These are phyloP conservation scores for Lasiurus cinereus DNA, from an alignment of 2,113 vertebrate species.

Conservation along the genomic window DNA sequence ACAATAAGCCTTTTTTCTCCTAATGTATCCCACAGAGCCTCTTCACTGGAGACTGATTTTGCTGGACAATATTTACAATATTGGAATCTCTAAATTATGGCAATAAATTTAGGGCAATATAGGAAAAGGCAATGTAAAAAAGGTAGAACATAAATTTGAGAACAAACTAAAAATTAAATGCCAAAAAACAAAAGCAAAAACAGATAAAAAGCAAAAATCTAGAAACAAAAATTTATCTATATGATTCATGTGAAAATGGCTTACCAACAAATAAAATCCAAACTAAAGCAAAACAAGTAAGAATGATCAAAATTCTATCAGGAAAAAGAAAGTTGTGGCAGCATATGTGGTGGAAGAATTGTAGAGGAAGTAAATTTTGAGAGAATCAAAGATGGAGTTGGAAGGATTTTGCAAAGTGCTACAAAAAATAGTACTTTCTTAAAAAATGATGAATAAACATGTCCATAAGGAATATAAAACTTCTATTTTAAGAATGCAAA, in stretches of 20 bases:
- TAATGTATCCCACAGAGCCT: not conserved
- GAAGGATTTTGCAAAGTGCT: not conserved
- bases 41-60: not conserved
- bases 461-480: not conserved
- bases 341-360: not conserved
- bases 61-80: not conserved
- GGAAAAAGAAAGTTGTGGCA: not conserved
- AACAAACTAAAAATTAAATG: conserved; percentile 26
- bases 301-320: not conserved
- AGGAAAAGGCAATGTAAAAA: conserved; percentile 19
- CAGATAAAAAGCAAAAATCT: conserved; percentile 4
- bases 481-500: conserved; percentile 28
- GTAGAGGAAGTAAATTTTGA: not conserved
- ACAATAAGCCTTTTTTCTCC: not conserved
- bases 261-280: conserved; percentile 7
- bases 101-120: not conserved
- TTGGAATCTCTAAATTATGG: not conserved
- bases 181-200: not conserved
- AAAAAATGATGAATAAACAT: conserved; percentile 37
- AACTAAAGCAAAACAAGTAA: conserved; percentile 36
- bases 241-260: not conserved
- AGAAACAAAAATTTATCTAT: not conserved
- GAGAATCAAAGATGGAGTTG: not conserved
- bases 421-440: not conserved
- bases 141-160: not conserved